Evolutionary conservation across 1,140 invertebrate genomes (phyloP), one percentile per base, ranked within the genome.

Genomic region (Formica exsecta): DNA sequence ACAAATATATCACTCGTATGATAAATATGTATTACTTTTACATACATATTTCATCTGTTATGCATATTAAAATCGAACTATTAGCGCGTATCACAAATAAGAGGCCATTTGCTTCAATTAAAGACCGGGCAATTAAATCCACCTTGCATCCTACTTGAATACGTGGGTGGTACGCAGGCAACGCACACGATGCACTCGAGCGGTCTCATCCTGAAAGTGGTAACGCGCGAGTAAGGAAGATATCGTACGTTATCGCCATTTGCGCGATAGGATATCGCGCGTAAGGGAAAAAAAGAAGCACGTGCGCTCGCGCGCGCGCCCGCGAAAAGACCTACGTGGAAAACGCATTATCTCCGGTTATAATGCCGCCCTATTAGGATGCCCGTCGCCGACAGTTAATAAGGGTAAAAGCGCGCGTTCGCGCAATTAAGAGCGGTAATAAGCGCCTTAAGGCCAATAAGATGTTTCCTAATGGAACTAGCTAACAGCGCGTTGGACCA

Each of bases 381-480:
- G 54, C 76, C 44, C 90, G 75, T 91, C 87, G 90, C 44, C 87
- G 90, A 87, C 88, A 90, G 90, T 91, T 91, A 91, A 91, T 91
- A 91, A 91, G 88, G 89, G 88, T 91, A 91, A 91, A 89, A 91
- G 90, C 90, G 75, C 83, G 83, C 89, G 89, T 91, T 91, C 76
- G 66, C 41, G 88, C 90, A 91, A 91, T 91, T 91, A 91, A 87
- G 86, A 91, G 79, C 85, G 77, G 90, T 89, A 91, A 89, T 91
- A 91, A 91, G 90, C 90, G 85, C 90, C 90, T 91, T 91, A 89
- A 87, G 86, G 84, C 90, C 90, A 91, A 91, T 91, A 91, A 91
- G 90, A 91, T 91, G 90, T 91, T 90, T 88, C 87, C 90, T 91
- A 91, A 91, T 91, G 90, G 90, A 89, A 91, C 54, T 76, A 85